Conservation (phyloP, 2,888 invertebrate genomes). For the Pristionchus japonicus region DNA sequence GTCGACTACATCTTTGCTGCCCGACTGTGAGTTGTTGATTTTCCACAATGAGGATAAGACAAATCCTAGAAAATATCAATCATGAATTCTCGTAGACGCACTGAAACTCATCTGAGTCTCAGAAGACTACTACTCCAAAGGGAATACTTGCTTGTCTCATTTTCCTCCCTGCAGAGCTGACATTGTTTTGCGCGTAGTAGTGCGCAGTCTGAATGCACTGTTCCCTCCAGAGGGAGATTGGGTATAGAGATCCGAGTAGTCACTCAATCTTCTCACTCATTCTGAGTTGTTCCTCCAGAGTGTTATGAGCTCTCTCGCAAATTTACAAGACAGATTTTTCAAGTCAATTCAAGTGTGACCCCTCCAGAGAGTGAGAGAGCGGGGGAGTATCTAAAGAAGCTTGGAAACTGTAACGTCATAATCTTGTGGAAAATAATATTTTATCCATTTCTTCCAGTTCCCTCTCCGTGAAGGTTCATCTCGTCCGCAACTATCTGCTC, state of each 20-base stretch:
- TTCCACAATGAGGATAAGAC: not conserved
- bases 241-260: not conserved
- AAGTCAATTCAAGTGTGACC: too few relatives aligned
- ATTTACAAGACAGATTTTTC: too few relatives aligned
- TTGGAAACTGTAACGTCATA: too few relatives aligned
- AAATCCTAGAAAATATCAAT: not conserved
- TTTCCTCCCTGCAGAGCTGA: not conserved
- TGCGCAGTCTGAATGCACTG: not conserved
- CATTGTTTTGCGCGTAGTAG: not conserved
- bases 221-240: not conserved
- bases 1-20: not conserved
- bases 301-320: too few relatives aligned
- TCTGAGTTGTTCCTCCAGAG: too few relatives aligned
- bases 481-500: constrained; percentile 20
- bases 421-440: too few relatives aligned
- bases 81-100: too few relatives aligned
- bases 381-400: too few relatives aligned
- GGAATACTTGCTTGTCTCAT: not conserved
- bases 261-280: not conserved
- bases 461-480: constrained; percentile 5
- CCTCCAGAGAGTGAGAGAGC: too few relatives aligned
- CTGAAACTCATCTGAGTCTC: not conserved
- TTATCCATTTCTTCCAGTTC: too few relatives aligned
- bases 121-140: not conserved
- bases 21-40: not conserved